Evolutionary conservation across 2,113 vertebrate genomes (phyloP).

Genomic region (Corythoichthys haematopterus): DNA sequence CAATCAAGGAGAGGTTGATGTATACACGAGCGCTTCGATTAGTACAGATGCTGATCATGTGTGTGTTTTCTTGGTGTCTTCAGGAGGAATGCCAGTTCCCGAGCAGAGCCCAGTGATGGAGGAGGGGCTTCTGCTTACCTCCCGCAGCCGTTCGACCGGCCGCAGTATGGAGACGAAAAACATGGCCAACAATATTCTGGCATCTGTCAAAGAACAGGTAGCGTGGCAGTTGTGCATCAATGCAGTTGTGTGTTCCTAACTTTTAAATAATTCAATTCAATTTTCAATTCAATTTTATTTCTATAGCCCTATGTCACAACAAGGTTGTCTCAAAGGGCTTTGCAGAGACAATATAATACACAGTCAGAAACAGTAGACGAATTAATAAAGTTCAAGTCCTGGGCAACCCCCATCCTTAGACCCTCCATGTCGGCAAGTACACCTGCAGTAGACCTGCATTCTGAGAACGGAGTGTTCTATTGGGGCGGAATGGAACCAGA

Average conservation of each 20-base stretch:
- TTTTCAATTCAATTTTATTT: too few relatives aligned
- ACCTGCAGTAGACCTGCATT: too few relatives aligned
- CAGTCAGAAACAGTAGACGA: too few relatives aligned
- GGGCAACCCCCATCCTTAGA: too few relatives aligned
- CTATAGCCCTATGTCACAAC: too few relatives aligned
- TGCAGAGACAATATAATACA: too few relatives aligned
- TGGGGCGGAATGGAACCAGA: too few relatives aligned
- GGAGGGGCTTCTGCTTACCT: slow-evolving; percentile 80
- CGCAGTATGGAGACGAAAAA: slow-evolving; percentile 83
- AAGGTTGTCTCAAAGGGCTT: too few relatives aligned
- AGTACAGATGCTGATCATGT: slow-evolving; percentile 30
- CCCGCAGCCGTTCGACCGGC: slow-evolving; percentile 72
- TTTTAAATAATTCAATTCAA: too few relatives aligned
- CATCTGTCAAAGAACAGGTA: slow-evolving; percentile 98
- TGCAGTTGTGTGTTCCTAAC: not conserved
- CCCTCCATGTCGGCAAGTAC: too few relatives aligned
- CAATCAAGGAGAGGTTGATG: slow-evolving; percentile 18
- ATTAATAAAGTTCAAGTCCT: too few relatives aligned
- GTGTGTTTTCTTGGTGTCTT: slow-evolving; percentile 13
- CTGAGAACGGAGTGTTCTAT: too few relatives aligned
- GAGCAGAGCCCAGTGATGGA: slow-evolving; percentile 85
- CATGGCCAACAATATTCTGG: slow-evolving; percentile 92
- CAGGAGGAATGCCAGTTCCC: slow-evolving; percentile 89
- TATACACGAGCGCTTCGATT: slow-evolving; percentile 27
- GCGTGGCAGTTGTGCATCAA: not conserved